Conservation (phyloP, 1,140 invertebrate genomes). For the Drosophila pachea region DNA sequence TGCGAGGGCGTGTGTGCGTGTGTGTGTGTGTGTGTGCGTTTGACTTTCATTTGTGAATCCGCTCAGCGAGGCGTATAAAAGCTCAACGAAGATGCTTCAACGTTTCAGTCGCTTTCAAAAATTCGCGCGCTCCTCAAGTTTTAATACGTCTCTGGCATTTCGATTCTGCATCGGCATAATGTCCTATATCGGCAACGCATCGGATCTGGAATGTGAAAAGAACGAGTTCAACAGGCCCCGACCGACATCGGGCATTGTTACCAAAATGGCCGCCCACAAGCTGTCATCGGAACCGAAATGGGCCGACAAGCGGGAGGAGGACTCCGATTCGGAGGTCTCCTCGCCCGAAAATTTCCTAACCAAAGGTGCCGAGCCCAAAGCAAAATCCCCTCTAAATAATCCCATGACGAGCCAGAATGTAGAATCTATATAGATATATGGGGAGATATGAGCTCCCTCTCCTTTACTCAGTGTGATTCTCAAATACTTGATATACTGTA, state of each 20-base stretch:
- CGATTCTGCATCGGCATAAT: constrained; percentile 32
- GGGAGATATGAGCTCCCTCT: too few species aligned
- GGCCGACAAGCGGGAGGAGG: constrained; percentile 79
- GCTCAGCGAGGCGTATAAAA: constrained; percentile 62
- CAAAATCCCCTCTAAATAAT: too few species aligned
- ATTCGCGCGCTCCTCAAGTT: constrained; percentile 47
- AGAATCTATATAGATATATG: too few species aligned
- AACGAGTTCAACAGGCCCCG: constrained; percentile 68
- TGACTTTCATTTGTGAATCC: constrained; percentile 54
- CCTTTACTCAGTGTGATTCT: too few species aligned
- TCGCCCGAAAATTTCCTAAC: constrained; percentile 84
- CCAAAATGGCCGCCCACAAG: constrained; percentile 73
- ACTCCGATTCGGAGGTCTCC: constrained; percentile 84
- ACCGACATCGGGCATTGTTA: constrained; percentile 62
- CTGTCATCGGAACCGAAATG: constrained; percentile 73
- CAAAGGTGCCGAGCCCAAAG: constrained; percentile 79
- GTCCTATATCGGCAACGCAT: constrained; percentile 77
- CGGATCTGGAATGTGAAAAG: constrained; percentile 78
- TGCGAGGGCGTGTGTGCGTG: constrained; percentile 20
- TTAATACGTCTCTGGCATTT: constrained; percentile 12
- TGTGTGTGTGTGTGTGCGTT: constrained; percentile 26
- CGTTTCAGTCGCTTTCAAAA: constrained; percentile 72
- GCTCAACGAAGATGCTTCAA: constrained; percentile 45
- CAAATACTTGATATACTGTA: too few species aligned
- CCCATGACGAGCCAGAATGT: too few species aligned